Evolutionary conservation across 2,797 vertebrate species (phyloP), one percentile per base, ranked within the genome.

Genomic region (Catostomus latipinnis): DNA sequence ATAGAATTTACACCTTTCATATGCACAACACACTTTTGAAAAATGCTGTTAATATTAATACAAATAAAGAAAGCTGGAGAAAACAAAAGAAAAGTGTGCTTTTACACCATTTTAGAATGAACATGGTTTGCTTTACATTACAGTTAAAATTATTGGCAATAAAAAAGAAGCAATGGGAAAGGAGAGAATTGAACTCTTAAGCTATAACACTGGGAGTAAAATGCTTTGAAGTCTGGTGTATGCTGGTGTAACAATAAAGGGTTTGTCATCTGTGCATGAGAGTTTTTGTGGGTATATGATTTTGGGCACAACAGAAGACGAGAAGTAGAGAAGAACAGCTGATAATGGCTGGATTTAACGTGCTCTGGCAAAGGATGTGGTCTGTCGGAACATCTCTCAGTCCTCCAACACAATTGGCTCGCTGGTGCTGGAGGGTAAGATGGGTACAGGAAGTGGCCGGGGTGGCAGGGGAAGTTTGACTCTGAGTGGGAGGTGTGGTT

Each of bases 351-450:
- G 62, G 58, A 71, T 62, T 71, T 71, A 76, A 85, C 61, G 67
- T 67, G 79, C 72, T 62, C 74, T 76, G 71, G 71, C 53, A 75
- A 80, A 49, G 73, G 78, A 74, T 34, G 66, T 74, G 58, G 72
- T 67, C 77, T 81, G 53, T 61, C 16, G 71, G 57, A 78, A 70
- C 65, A 4, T 50, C 53, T 69, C 75, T 96, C 91, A 97, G 89
- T 98, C 96, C 91, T 97, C 96, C 90, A 98, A 93, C 84, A 98
- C 93, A 18, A 98, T 97, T 86, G 96, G 96, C 84, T 98, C 96
- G 13, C 91, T 97, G 94, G 95, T 97, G 92, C 94, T 97, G 90
- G 95, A 94, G 78, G 96, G 94, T 63, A 96, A 91, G 62, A 96
- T 86, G 62, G 95, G 92, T 74, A 92, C 73, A 61, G 92, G 83